Conservation (phyloP, 2,113 vertebrate genomes). For the Halichoeres trimaculatus region DNA sequence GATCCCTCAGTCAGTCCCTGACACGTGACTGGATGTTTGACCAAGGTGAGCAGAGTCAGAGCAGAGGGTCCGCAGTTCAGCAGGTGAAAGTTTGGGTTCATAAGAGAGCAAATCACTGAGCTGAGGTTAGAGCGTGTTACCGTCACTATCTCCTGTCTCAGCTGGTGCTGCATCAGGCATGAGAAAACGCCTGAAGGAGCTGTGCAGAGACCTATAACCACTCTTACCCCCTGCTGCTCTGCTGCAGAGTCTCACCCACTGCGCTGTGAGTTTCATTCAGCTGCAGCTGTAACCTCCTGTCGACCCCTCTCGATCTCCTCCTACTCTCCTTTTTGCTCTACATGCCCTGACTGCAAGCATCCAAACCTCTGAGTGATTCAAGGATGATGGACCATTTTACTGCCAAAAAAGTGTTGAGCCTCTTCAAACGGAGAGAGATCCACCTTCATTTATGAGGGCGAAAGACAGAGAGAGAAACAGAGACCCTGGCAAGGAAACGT, state of each 20-base stretch:
- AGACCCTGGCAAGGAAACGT: constrained; percentile 40
- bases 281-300: constrained; percentile 46
- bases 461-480: constrained; percentile 28
- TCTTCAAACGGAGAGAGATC: constrained; percentile 26
- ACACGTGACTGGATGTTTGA: background rate
- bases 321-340: constrained; percentile 20
- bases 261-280: constrained; percentile 32
- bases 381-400: constrained; percentile 46
- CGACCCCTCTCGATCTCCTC: constrained; percentile 40
- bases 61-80: background rate
- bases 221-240: constrained; percentile 11
- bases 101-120: constrained; percentile 2
- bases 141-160: constrained; percentile 17
- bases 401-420: constrained; percentile 42
- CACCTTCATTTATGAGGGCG: constrained; percentile 32
- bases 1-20: background rate
- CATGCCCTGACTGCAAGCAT: constrained; percentile 36
- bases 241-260: constrained; percentile 15
- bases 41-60: background rate
- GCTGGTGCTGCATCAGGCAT: constrained; percentile 25
- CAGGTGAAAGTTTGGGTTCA: background rate
- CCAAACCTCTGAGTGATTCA: constrained; percentile 36
- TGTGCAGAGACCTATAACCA: constrained; percentile 6
- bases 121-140: background rate
- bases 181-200: constrained; percentile 14